Conservation (phyloP, 92 coral and sea anemone genomes). For the Plumapathes pennacea region DNA sequence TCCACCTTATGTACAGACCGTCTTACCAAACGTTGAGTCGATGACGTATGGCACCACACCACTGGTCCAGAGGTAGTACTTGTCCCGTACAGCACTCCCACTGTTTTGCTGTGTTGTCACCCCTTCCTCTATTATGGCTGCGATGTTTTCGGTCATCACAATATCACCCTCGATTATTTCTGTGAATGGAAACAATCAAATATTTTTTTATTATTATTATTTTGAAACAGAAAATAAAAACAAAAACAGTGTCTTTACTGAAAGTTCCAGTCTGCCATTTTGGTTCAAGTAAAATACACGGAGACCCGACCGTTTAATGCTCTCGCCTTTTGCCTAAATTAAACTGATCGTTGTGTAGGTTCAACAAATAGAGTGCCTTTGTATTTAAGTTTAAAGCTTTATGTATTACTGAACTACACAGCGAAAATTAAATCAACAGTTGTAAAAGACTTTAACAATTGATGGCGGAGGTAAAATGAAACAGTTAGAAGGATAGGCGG, state of each 20-base stretch:
- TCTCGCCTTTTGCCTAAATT: not conserved
- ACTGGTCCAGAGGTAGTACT: constrained; percentile 57
- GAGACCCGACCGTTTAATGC: not conserved
- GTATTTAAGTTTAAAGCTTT: too few relatives aligned
- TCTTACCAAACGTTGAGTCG: constrained; percentile 55
- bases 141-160: constrained; percentile 14
- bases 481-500: too few relatives aligned
- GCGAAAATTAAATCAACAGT: too few relatives aligned
- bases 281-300: not conserved
- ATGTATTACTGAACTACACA: too few relatives aligned
- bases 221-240: not conserved
- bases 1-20: not conserved
- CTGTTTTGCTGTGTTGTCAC: not conserved
- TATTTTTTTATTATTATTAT: too few relatives aligned
- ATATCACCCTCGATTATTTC: constrained; percentile 63
- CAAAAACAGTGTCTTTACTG: not conserved
- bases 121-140: constrained; percentile 8
- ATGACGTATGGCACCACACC: constrained; percentile 74
- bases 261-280: not conserved
- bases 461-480: too few relatives aligned
- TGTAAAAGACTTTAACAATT: too few relatives aligned
- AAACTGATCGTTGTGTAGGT: not conserved
- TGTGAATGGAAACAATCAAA: constrained; percentile 2
- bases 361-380: not conserved
- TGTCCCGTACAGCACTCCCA: constrained; percentile 18